A percentile compares a stretch with the other conserved stretches of the same genome.
These are phyloP conservation scores for Varanus salvator DNA, from an alignment of 2,113 vertebrate genomes.

Conservation along the genomic window DNA sequence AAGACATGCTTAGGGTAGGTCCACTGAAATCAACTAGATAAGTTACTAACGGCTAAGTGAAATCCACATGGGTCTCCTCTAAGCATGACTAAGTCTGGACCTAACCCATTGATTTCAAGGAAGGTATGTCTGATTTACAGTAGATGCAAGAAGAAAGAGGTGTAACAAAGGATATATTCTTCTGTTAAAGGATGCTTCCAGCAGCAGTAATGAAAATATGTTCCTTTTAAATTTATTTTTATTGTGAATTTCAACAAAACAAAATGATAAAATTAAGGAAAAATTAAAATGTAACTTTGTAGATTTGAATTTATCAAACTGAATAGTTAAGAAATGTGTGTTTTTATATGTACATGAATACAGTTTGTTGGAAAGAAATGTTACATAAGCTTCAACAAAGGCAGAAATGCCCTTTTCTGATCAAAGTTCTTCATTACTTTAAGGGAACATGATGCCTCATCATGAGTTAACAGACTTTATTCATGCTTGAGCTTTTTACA, in stretches of 20 bases:
- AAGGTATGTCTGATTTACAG: neutral
- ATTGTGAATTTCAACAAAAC: too few species aligned
- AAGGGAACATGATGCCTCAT: neutral
- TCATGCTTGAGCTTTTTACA: neutral
- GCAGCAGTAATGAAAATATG: constrained; percentile 8
- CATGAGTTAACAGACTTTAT: neutral
- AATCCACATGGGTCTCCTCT: neutral
- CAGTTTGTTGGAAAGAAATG: too few species aligned
- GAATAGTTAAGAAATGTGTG: too few species aligned
- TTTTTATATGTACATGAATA: too few species aligned
- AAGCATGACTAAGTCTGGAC: neutral
- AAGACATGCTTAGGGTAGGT: neutral
- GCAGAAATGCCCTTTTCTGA: too few species aligned
- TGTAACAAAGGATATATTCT: neutral
- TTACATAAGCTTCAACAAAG: too few species aligned
- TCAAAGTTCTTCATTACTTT: too few species aligned
- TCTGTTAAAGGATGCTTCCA: constrained; percentile 19
- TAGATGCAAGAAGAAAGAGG: neutral
- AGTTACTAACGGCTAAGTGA: too few species aligned
- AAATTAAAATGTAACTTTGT: too few species aligned
- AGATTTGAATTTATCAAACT: too few species aligned
- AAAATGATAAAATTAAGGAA: too few species aligned
- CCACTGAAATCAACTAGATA: too few species aligned
- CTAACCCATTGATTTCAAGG: constrained; percentile 18
- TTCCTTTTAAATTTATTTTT: neutral